Base-by-base conservation (phyloP, 2,888 invertebrate species). In the Tetropium fuscum region DNA sequence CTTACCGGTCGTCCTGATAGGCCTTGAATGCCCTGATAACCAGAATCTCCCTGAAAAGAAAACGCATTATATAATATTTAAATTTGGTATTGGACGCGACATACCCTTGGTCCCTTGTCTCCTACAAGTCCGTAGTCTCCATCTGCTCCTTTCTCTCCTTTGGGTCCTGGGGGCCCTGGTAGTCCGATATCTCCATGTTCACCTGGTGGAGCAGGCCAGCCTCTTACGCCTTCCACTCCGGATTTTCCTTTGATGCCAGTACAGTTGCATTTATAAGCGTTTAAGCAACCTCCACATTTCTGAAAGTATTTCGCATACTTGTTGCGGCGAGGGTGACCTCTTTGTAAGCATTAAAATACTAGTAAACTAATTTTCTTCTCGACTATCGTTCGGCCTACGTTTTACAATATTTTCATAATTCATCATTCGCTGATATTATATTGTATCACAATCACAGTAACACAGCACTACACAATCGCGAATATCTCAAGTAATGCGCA, bases 71-170 rank as follows among this genome's bases (percentile, higher is more conserved):
- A n/a, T n/a, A n/a, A n/a, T n/a, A n/a, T n/a, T n/a, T n/a, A n/a
- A n/a, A n/a, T n/a, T n/a, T n/a, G n/a, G n/a, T n/a, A n/a, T n/a
- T n/a, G n/a, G n/a, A n/a, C 18, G 40, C 20, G 59, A 80, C 83
- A 83, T 85, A 95, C 95, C 79, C 95, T 84, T 79, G 89, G 88
- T 70, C 97, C 97, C 80, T 94, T 94, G 71, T 94, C 93, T 15
- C 97, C 97, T 13, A 82, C 77, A 43, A 88, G 87, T 15, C 97
- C 97, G 63, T 83, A 82, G 64, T 91, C 91, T 1, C 96, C 97
- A 22, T 80, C 80, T 25, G 90, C 90, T 7, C 97, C 97, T 65
- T 86, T 84, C 70, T 90, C 90, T 44, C 95, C 97, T 51, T 83
- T 82, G 0, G 85, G 82, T 1, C 95, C 93, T 0, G 75, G 70